Percentiles rank a stretch among this genome's conserved stretches.
Conservation (phyloP, 1,140 invertebrate species). For the Reticulitermes speratus region DNA sequence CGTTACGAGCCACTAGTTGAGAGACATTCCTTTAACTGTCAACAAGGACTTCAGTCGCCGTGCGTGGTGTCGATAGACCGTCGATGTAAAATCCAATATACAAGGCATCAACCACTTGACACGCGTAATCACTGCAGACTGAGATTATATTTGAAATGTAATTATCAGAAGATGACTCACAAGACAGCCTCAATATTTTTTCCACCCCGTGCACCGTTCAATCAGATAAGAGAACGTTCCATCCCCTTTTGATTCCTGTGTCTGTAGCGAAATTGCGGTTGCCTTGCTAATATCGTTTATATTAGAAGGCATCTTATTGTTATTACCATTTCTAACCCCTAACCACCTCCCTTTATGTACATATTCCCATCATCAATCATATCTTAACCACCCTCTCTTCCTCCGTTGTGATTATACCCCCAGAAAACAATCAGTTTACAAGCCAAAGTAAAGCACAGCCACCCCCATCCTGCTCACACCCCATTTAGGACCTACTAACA, state of each 20-base stretch:
- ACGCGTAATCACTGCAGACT: background rate
- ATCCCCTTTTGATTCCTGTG: background rate
- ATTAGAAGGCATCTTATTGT: conserved; percentile 11
- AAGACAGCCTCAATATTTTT: conserved; percentile 8
- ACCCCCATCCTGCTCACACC: background rate
- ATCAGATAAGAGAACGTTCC: background rate
- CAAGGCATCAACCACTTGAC: background rate
- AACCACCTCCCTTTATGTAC: background rate
- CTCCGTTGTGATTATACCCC: background rate
- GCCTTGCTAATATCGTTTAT: background rate
- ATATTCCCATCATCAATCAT: conserved; percentile 19
- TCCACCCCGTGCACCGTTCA: background rate
- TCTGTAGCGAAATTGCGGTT: background rate
- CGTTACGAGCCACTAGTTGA: too few relatives aligned
- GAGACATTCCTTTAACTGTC: too few relatives aligned
- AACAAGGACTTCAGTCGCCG: too few relatives aligned
- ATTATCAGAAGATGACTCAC: conserved; percentile 4
- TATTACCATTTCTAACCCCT: background rate
- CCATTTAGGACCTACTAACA: background rate
- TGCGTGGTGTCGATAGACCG: too few relatives aligned
- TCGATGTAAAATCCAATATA: background rate
- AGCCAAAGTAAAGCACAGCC: background rate
- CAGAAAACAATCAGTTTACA: conserved; percentile 15
- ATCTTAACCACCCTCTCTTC: background rate
- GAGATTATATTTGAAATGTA: conserved; percentile 3